Base-by-base conservation (phyloP, 2,113 vertebrate genomes). In the Oncorhynchus gorbuscha region DNA sequence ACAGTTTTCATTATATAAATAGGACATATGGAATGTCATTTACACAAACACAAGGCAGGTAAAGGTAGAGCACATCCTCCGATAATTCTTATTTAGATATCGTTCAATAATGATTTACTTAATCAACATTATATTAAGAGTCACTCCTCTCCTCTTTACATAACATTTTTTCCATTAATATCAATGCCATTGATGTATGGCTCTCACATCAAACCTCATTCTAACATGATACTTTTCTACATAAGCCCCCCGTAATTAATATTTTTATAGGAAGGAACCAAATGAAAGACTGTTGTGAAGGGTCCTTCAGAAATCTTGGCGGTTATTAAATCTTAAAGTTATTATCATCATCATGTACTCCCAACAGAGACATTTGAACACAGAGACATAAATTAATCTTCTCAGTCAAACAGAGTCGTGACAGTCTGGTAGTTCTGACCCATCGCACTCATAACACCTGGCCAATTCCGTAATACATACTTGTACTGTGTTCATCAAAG, bases 11-110 rank as follows among this genome's bases (percentile, higher is more conserved):
- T 85, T 85, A 87, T 87, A 93, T 89, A 93, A 90, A 93, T 90
- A 92, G 82, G 82, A 90, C 81, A 86, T 11, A 45, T 85, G 93
- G 91, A 93, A 94, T 93, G 92, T 86, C 45, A 89, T 91, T 88
- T 90, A 91, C 86, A 93, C 80, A 77, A 80, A 86, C 81, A 90
- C 85, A 91, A 91, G 89, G 85, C 88, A 92, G 84, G 87, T 88
- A 81, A 85, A 88, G 90, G 82, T 84, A 73, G 79, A 84, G 71
- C 74, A 80, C 48, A 67, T 78, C 73, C 62, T 83, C 73, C 45
- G 35, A 73, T 79, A 81, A 61, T 71, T 68, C 65, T 59, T 62
- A 76, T 80, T 80, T 75, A 85, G 76, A 74, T 62, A 67, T 6
- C 28, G 7, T 48, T 30, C 16, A 83, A 22, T 45, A 62, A 84